phyloP scores from a whole-genome alignment of 2,113 vertebrate genomes.

The Misgurnus mizolepis region DNA sequence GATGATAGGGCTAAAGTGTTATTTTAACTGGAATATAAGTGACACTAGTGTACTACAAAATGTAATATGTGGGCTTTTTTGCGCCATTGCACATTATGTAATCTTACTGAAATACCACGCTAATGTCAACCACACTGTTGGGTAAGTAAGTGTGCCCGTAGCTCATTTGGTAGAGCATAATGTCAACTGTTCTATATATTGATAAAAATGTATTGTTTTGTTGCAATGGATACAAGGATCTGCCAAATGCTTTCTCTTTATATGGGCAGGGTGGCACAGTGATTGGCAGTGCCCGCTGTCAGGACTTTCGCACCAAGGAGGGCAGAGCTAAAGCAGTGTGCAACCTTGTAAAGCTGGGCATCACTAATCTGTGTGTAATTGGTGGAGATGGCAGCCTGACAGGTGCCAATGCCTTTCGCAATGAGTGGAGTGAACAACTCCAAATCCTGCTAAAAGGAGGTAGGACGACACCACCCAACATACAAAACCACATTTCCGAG shows the following conservation, averaged over 20 bases:
- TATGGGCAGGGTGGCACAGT: conserved; percentile 85
- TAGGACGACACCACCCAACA: conserved; percentile 54
- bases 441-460: conserved; percentile 79
- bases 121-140: background rate
- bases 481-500: background rate
- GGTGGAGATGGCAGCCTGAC: conserved; percentile 95
- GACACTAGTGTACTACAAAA: no score
- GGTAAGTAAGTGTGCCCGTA: no score
- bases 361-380: conserved; percentile 96
- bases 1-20: no score
- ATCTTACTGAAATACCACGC: background rate
- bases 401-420: conserved; percentile 87
- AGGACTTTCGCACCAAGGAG: conserved; percentile 84
- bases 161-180: no score
- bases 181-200: no score
- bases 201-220: no score
- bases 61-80: no score
- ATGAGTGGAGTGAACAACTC: conserved; percentile 86
- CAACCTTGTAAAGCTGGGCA: conserved; percentile 87
- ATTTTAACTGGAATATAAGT: no score
- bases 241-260: background rate
- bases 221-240: no score
- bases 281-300: conserved; percentile 91
- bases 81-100: background rate
- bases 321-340: conserved; percentile 82